Base-by-base conservation (phyloP, 2,888 invertebrate species). In the Melieria picta region DNA sequence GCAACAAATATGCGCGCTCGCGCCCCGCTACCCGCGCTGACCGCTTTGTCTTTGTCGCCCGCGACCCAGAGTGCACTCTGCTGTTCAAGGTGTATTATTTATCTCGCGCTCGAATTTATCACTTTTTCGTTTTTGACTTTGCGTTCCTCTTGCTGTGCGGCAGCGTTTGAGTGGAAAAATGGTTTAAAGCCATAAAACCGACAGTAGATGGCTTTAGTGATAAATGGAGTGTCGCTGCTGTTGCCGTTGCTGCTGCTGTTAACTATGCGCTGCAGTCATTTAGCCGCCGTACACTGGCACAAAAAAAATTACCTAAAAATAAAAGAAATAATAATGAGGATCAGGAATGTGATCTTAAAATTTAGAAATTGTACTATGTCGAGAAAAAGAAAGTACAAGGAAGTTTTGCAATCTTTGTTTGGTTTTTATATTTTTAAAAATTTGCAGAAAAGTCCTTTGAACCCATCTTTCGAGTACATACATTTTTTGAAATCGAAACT, bases 171-270 rank as follows among this genome's bases (percentile, higher is more conserved):
- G 65, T 30, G 58, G 77, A 81, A 80, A 80, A 81, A 80, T 80
- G 80, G 78, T 77, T 78, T 78, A 77, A 78, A 81, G 78, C 80
- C 79, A 82, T 83, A 80, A 81, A 81, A 81, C 77, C 77, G 80
- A 81, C 81, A 80, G 78, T 75, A 79, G 81, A 80, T 80, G 82
- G 80, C 78, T 82, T 80, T 78, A 76, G 79, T 81, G 81, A 82
- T 81, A 81, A 84, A 83, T 81, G 80, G 75, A 76, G 77, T 72
- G 77, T 74, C 76, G 67, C 45, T 62, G 71, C 50, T 47, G 16
- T 10, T 13, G 52, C 55, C 48, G 50, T 16, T 2, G 30, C 42
- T 60, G 42, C 30, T 30, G 6, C 13, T 56, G 16, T 30, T 10
- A 16, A 30, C 13, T 30, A 10, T 55, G 55, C 55, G 13, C 55